Base-by-base conservation (phyloP, 2,113 vertebrate species). In the Ochotona curzoniae region DNA sequence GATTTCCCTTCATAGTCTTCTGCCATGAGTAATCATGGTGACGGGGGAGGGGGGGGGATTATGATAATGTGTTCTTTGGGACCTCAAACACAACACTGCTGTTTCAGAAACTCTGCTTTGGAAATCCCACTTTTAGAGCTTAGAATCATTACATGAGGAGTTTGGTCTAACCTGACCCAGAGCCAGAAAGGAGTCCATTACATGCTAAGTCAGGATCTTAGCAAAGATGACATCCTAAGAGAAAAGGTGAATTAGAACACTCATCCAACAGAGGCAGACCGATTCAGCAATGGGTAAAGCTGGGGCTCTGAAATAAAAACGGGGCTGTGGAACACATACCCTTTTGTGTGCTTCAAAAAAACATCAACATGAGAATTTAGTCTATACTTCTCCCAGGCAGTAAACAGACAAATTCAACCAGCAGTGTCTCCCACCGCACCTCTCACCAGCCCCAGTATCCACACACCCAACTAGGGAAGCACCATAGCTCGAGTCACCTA, bases 41-140 rank as follows among this genome's bases (percentile, higher is more conserved):
- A 57, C 57, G n/a, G 54, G 14, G n/a, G n/a, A n/a, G n/a, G n/a
- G n/a, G n/a, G n/a, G n/a, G 26, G 35, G 64, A 73, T 87, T 61
- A 87, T 1, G 18, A 21, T 83, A 91, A 21, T 5, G 11, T 87
- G 61, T 63, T 75, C 38, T 49, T 32, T 7, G 1, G 30, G 63
- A 61, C n/a, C 8, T n/a, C 17, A 25, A 83, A 75, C 2, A 60
- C 32, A 64, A 74, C 32, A 83, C 8, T 60, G 5, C 76, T 51
- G 57, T 83, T 83, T 64, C 71, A 89, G 71, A 63, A 89, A 28
- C 51, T 84, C 30, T 61, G 61, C 49, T 87, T 60, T 74, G 28
- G 38, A 83, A 78, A 83, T 83, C 12, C 26, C 23, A 83, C n/a
- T 67, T 28, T 10, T 28, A 67, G 30, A 67, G 47, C 17, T 57